phyloP scores from a whole-genome alignment of 1,140 invertebrate species.

The Armadillidium nasatum region DNA sequence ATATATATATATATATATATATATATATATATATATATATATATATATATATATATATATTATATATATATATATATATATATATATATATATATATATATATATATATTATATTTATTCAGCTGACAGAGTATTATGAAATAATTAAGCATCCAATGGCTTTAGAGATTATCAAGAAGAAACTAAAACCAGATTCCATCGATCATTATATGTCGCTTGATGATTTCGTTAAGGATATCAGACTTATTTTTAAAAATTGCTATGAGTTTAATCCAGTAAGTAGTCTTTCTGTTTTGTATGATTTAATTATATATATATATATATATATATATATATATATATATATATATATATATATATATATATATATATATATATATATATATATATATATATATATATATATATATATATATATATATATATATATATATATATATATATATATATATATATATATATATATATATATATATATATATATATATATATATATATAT shows the following conservation, averaged over 20 bases:
- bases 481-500: constrained; percentile 7
- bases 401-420: constrained; percentile 5
- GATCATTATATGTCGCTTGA: constrained; percentile 69
- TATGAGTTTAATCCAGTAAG: constrained; percentile 76
- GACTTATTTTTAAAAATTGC: constrained; percentile 82
- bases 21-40: too few relatives aligned
- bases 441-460: constrained; percentile 2
- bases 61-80: too few relatives aligned
- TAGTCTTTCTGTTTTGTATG: constrained; percentile 43
- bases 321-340: constrained; percentile 11
- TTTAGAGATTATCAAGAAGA: constrained; percentile 71
- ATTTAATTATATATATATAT: neutral
- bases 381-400: constrained; percentile 14
- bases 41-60: too few relatives aligned
- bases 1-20: too few relatives aligned
- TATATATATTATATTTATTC: constrained; percentile 44
- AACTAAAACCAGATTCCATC: constrained; percentile 64
- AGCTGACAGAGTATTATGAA: constrained; percentile 72
- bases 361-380: constrained; percentile 9
- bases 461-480: constrained; percentile 13
- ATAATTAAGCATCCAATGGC: constrained; percentile 75
- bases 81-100: neutral
- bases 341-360: constrained; percentile 3
- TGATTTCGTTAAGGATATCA: constrained; percentile 73
- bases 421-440: constrained; percentile 9